These are phyloP conservation scores for Eupeodes latifasciatus DNA, from an alignment of 2,888 invertebrate genomes.

Conservation along the genomic window DNA sequence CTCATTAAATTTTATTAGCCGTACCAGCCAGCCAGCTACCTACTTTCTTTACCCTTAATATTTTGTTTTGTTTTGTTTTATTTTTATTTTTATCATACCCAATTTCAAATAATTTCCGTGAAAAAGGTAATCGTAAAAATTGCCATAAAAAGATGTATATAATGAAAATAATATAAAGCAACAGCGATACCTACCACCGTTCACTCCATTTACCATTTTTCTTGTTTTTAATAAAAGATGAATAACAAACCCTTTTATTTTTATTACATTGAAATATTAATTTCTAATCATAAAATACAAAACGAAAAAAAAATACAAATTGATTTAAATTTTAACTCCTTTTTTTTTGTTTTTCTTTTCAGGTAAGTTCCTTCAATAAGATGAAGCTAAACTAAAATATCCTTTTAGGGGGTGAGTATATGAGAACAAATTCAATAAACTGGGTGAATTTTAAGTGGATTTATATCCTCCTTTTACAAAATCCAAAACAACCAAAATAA, in stretches of 20 bases:
- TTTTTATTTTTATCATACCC: constrained; percentile 24
- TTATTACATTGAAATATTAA: constrained; percentile 47
- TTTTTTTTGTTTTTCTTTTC: constrained; percentile 31
- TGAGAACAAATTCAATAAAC: neutral
- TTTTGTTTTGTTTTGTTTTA: neutral
- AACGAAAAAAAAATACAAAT: constrained; percentile 35
- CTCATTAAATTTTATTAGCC: constrained; percentile 63
- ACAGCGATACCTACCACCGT: constrained; percentile 19
- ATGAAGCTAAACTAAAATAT: neutral
- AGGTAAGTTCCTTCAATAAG: constrained; percentile 53
- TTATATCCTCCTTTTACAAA: neutral
- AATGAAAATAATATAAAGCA: neutral
- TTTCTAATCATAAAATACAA: constrained; percentile 36
- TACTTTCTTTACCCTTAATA: constrained; percentile 15
- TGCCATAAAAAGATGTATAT: constrained; percentile 11
- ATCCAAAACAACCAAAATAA: constrained; percentile 24
- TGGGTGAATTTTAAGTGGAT: neutral
- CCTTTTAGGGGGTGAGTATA: constrained; percentile 37
- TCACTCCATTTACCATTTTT: neutral
- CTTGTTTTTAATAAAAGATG: neutral
- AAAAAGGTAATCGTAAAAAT: constrained; percentile 45
- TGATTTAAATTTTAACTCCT: constrained; percentile 14
- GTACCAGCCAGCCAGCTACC: constrained; percentile 12
- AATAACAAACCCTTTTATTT: constrained; percentile 51
- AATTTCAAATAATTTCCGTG: constrained; percentile 34